These are phyloP conservation scores for Emydoidea blandingii DNA, from an alignment of 2,797 vertebrate species.

Conservation along the genomic window DNA sequence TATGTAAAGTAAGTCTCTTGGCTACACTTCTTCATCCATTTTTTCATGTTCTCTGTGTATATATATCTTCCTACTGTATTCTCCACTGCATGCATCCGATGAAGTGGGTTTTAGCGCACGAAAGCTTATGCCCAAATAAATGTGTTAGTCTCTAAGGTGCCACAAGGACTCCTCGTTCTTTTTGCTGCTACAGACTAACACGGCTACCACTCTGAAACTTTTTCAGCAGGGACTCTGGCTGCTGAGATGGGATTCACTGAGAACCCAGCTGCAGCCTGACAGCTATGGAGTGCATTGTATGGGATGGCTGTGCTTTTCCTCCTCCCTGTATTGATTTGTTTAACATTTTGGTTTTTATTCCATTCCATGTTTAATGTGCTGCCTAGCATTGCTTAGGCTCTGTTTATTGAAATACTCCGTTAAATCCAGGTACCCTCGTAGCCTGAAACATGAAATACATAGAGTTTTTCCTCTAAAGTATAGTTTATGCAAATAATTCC, in stretches of 20 bases:
- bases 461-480: conserved; percentile 70
- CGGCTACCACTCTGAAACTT: too few species aligned
- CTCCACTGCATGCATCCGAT: too few species aligned
- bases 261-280: conserved; percentile 11
- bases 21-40: not conserved
- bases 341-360: not conserved
- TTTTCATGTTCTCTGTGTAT: too few species aligned
- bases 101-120: too few species aligned
- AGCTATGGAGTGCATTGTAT: not conserved
- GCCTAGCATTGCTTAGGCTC: conserved; percentile 42
- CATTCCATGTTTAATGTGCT: conserved; percentile 37
- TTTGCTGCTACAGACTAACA: too few species aligned
- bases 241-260: not conserved
- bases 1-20: not conserved
- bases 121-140: too few species aligned
- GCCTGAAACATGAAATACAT: conserved; percentile 63
- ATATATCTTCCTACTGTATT: too few species aligned
- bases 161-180: too few species aligned
- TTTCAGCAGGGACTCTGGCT: not conserved
- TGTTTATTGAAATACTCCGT: conserved; percentile 40
- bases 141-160: too few species aligned
- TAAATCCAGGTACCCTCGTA: conserved; percentile 56
- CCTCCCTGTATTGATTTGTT: not conserved
- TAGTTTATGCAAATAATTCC: conserved; percentile 75
- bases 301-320: conserved; percentile 1